Base-by-base conservation (phyloP, 2,888 invertebrate genomes). In the Maniola hyperantus region DNA sequence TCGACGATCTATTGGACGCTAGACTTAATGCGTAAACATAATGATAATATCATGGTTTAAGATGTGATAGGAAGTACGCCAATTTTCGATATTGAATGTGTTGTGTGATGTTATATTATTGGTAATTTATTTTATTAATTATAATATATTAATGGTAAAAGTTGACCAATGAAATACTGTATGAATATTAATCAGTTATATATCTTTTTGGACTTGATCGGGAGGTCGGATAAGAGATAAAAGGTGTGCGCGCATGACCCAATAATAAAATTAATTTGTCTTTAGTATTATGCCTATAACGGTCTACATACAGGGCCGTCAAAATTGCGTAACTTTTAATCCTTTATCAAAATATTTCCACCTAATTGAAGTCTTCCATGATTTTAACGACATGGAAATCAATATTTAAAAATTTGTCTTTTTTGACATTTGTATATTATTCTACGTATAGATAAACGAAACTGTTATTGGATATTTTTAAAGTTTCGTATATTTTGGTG, bases 301-400 rank as follows among this genome's bases (percentile, higher is more conserved):
- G 57, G 57, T 42, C 57, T 13, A n/a, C 18, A 36, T 7, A 15
- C 36, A 36, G 57, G 48, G 63, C 60, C 36, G 53, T 60, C 44
- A 50, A 68, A 65, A 57, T 48, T 57, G 54, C 65, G 65, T 67
- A 67, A 61, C 61, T 61, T 62, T 65, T 18, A 65, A 54, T 44
- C 54, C 6, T 46, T 44, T 51, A 59, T 59, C 33, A 61, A 60
- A n/a, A 72, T 50, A 53, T 68, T 67, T 71, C 67, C 78, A 80
- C 77, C 78, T 79, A 77, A 73, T 77, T 74, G 75, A 81, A 74
- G 85, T 84, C 84, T 85, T 85, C 84, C 84, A 82, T 72, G 72
- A 66, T 71, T 76, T 67, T 70, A 71, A 68, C 70, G 48, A 69
- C 67, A 71, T 69, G 63, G 71, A 67, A 70, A n/a, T 11, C 53